A percentile compares a stretch with the other conserved stretches of the same genome.
These are phyloP conservation scores for Sminthurinus signatus DNA, from an alignment of 1,140 invertebrate species.

Conservation along the genomic window DNA sequence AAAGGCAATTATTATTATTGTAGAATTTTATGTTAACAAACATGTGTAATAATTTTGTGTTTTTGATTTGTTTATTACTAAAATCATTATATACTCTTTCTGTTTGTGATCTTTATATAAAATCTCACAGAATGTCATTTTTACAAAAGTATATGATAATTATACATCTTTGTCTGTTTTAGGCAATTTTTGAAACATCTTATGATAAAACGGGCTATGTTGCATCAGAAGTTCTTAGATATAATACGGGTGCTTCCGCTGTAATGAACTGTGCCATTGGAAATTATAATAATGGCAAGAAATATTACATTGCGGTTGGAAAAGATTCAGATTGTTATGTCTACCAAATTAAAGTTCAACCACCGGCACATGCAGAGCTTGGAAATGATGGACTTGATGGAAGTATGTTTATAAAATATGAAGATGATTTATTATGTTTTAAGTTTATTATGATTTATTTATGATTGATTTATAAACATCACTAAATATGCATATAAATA, in stretches of 20 bases:
- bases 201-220: constrained; percentile 71
- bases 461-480: too few species aligned
- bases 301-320: constrained; percentile 74
- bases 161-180: constrained; percentile 19
- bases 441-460: too few species aligned
- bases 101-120: too few species aligned
- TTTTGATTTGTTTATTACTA: too few species aligned
- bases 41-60: too few species aligned
- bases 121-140: too few species aligned
- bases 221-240: constrained; percentile 75
- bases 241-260: constrained; percentile 79
- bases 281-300: constrained; percentile 51
- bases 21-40: too few species aligned
- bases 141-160: too few species aligned
- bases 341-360: constrained; percentile 65
- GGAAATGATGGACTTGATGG: neutral
- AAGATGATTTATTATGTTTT: too few species aligned
- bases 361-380: neutral
- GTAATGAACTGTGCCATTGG: constrained; percentile 77
- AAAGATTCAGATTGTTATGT: constrained; percentile 87
- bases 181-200: constrained; percentile 78
- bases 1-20: too few species aligned
- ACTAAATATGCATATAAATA: too few species aligned
- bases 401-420: neutral
- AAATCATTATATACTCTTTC: constrained; percentile 20